Conservation (phyloP, 2,797 vertebrate genomes). For the Prionace glauca region DNA sequence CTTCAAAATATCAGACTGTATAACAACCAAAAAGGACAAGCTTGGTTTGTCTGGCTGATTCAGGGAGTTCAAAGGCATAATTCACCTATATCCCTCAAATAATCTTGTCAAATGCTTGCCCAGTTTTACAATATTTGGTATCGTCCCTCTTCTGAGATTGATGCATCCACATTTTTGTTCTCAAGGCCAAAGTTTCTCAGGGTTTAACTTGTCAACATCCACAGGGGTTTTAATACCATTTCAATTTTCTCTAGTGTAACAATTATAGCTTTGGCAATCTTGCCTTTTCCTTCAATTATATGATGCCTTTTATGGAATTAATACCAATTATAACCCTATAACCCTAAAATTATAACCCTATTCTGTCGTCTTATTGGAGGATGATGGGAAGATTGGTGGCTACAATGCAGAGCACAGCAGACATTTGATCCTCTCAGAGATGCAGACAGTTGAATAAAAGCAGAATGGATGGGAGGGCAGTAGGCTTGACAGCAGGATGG, state of each 20-base stretch:
- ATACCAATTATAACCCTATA: neutral
- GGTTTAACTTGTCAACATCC: too few species aligned
- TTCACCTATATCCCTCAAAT: too few species aligned
- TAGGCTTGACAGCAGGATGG: neutral
- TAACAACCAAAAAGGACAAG: too few species aligned
- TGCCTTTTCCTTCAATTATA: neutral
- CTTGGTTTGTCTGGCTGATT: too few species aligned
- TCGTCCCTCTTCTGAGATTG: too few species aligned
- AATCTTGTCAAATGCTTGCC: too few species aligned
- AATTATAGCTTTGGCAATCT: neutral
- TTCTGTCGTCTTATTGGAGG: neutral
- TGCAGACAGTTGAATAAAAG: neutral
- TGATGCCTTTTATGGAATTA: neutral
- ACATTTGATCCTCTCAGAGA: neutral
- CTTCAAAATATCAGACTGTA: too few species aligned
- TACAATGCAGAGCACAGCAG: neutral
- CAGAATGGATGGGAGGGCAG: neutral
- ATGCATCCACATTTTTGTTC: too few species aligned
- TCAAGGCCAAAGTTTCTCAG: neutral
- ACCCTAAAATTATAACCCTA: too few species aligned
- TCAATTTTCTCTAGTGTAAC: neutral
- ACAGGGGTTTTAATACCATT: neutral
- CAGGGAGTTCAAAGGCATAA: too few species aligned
- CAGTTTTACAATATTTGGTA: too few species aligned
- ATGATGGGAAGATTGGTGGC: neutral